A percentile compares a stretch with the other conserved stretches of the same genome.
phyloP scores from a whole-genome alignment of 2,113 vertebrate species.

The Eretmochelys imbricata region DNA sequence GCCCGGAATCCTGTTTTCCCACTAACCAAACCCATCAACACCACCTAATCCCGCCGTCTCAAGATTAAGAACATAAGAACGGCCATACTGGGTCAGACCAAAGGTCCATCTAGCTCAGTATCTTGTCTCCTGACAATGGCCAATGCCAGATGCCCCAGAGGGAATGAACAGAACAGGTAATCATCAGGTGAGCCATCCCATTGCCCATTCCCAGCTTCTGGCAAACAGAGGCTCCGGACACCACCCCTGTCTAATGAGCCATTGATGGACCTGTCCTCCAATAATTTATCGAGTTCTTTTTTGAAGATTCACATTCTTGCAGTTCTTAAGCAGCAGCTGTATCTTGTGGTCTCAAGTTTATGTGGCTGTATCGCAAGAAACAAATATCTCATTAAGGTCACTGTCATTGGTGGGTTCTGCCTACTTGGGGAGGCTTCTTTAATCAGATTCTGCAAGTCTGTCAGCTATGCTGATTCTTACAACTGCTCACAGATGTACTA shows the following conservation, averaged over 20 bases:
- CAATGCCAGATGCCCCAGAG: too few species aligned
- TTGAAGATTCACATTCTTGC: slow-evolving; percentile 18
- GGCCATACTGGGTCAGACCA: too few species aligned
- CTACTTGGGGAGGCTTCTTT: slow-evolving; percentile 18
- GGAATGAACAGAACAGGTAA: too few species aligned
- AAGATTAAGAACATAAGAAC: background rate
- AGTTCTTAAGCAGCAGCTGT: slow-evolving; percentile 24
- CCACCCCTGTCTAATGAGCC: too few species aligned
- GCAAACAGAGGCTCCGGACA: too few species aligned
- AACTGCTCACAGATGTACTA: background rate
- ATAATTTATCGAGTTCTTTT: too few species aligned
- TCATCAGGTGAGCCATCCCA: too few species aligned
- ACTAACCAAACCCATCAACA: background rate
- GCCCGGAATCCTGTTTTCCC: rapidly evolving
- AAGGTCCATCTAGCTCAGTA: too few species aligned
- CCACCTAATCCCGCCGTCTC: background rate
- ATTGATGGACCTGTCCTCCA: too few species aligned
- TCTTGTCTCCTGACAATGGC: too few species aligned
- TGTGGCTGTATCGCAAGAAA: background rate
- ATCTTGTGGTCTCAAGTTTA: slow-evolving; percentile 20
- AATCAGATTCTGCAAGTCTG: slow-evolving; percentile 6
- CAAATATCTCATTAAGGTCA: slow-evolving; percentile 49
- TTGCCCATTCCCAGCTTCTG: too few species aligned
- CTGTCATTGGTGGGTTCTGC: slow-evolving; percentile 51
- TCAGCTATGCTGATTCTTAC: background rate